A percentile compares a stretch with the other conserved stretches of the same genome.
These are phyloP conservation scores for Himalopsyche japonica DNA, from an alignment of 2,888 invertebrate genomes.

Conservation along the genomic window DNA sequence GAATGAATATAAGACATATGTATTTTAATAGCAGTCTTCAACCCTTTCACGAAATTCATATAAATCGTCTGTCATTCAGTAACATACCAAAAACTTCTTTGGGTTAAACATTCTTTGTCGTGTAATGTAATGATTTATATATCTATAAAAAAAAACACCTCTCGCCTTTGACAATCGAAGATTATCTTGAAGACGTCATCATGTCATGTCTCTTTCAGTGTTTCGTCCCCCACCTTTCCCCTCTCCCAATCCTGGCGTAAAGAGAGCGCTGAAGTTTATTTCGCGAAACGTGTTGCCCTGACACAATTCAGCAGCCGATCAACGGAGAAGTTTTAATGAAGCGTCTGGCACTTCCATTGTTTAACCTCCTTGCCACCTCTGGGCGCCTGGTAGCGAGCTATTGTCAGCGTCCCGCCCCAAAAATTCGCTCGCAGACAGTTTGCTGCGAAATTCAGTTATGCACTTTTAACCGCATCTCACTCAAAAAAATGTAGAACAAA, in stretches of 20 bases:
- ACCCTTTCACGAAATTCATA: background rate
- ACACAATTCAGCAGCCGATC: slow-evolving; percentile 14
- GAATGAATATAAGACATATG: too few relatives aligned
- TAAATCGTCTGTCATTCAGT: background rate
- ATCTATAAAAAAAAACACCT: background rate
- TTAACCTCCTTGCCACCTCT: slow-evolving; percentile 6
- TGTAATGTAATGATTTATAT: background rate
- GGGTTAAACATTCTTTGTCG: background rate
- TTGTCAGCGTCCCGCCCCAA: background rate
- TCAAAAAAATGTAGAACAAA: too few relatives aligned
- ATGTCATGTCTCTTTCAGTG: background rate
- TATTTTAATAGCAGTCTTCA: too few relatives aligned
- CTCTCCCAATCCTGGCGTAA: background rate
- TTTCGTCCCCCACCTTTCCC: background rate
- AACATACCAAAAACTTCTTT: background rate
- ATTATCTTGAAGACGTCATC: background rate
- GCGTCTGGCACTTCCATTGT: slow-evolving; percentile 18
- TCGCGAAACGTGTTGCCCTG: slow-evolving; percentile 7
- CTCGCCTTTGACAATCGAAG: background rate
- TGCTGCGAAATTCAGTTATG: background rate
- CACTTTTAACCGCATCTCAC: too few relatives aligned
- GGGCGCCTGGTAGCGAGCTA: background rate
- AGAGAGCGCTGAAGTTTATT: slow-evolving; percentile 1
- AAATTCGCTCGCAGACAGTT: background rate
- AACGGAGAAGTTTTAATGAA: slow-evolving; percentile 28